phyloP scores from a whole-genome alignment of 2,888 invertebrate genomes.

The Tiliacea citrago region DNA sequence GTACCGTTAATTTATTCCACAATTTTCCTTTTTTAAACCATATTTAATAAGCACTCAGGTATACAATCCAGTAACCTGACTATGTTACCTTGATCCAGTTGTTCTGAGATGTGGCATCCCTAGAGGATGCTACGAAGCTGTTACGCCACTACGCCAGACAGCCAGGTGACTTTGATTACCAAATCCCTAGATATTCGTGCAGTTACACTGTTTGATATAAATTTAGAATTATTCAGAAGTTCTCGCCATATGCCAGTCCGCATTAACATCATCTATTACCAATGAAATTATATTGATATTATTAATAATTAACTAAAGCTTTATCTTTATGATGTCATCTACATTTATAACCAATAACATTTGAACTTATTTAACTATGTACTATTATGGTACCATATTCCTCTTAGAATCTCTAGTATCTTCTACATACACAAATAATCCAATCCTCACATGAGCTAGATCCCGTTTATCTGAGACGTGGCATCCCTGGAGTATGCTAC shows the following conservation, averaged over 20 bases:
- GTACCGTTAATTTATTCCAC: background rate
- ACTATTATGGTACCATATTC: background rate
- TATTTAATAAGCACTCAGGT: background rate
- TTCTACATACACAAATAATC: background rate
- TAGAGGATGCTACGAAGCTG: constrained; percentile 27
- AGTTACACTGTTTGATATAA: constrained; percentile 11
- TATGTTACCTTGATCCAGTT: constrained; percentile 32
- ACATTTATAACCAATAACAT: constrained; percentile 3
- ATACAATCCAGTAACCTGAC: constrained; percentile 14
- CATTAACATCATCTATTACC: background rate
- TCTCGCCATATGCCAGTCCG: background rate
- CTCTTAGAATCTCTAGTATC: background rate
- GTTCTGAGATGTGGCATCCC: constrained; percentile 39
- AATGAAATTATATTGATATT: background rate
- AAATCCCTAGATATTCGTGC: constrained; percentile 51
- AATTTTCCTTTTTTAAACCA: background rate
- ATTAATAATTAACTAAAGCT: background rate
- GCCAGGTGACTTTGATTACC: constrained; percentile 58
- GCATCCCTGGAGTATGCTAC: constrained; percentile 39
- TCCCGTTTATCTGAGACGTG: constrained; percentile 34
- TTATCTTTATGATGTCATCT: constrained; percentile 20
- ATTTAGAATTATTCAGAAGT: constrained; percentile 5
- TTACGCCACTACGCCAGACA: constrained; percentile 27
- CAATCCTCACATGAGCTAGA: background rate
- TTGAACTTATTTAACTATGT: background rate